Percentiles rank a stretch among this genome's conserved stretches.
Conservation (phyloP, 2,888 invertebrate genomes). For the Agapostemon virescens region DNA sequence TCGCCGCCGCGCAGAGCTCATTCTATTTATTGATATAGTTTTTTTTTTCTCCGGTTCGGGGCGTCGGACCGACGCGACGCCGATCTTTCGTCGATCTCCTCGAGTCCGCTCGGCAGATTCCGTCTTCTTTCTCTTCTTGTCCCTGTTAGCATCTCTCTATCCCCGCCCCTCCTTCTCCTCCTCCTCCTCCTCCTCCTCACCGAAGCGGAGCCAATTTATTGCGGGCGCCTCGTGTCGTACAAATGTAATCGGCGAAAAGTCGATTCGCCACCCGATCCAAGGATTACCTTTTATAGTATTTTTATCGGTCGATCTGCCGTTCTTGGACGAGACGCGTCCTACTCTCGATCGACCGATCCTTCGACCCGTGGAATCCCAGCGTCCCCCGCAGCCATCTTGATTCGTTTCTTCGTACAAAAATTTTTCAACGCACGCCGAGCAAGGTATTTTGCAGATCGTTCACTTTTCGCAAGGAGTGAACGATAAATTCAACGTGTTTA, state of each 20-base stretch:
- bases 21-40: constrained; percentile 37
- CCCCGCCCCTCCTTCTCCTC: too few relatives aligned
- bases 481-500: too few relatives aligned
- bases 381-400: neutral
- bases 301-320: constrained; percentile 11
- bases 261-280: neutral
- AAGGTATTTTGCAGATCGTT: neutral
- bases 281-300: constrained; percentile 8
- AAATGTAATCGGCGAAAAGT: constrained; percentile 12
- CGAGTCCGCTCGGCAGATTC: constrained; percentile 7
- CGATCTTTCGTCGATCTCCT: constrained; percentile 19
- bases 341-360: constrained; percentile 4
- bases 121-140: constrained; percentile 14
- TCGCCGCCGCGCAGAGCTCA: neutral
- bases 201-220: neutral
- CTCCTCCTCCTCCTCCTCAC: neutral
- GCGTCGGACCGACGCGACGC: constrained; percentile 6
- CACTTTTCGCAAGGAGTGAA: too few relatives aligned
- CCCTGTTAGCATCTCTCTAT: neutral
- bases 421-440: neutral
- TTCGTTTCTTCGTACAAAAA: neutral
- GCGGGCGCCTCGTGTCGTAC: neutral
- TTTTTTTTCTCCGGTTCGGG: constrained; percentile 16
- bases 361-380: neutral
- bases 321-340: neutral